Evolutionary conservation across 2,797 vertebrate genomes (phyloP).

Genomic region (Parauchenoglanis ngamensis): DNA sequence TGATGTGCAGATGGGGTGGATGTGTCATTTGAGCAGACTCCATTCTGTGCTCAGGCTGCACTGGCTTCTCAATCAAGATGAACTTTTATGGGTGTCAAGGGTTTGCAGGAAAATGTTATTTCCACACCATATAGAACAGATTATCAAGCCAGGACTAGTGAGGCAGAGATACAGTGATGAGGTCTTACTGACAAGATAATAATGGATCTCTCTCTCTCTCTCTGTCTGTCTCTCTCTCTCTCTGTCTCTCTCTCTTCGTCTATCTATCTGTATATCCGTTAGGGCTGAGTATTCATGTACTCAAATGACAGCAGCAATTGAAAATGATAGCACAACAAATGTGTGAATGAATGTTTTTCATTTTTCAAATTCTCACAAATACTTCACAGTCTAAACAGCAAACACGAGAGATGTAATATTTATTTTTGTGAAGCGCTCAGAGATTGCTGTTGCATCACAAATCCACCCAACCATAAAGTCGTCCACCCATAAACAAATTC

Average conservation of each 20-base stretch:
- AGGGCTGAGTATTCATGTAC: background rate
- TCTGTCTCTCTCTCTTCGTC: background rate
- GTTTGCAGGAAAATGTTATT: constrained; percentile 22
- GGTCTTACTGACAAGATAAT: constrained; percentile 34
- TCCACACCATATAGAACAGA: constrained; percentile 16
- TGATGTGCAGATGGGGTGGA: background rate
- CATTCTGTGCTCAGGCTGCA: background rate
- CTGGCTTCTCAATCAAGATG: constrained; percentile 36
- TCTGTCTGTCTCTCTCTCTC: background rate
- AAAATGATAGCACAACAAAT: background rate
- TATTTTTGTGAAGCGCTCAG: background rate
- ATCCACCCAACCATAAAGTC: background rate
- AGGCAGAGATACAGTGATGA: background rate
- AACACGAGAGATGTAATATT: background rate
- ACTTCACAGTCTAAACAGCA: background rate
- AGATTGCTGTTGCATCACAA: background rate
- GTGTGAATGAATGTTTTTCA: background rate
- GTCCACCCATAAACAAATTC: background rate
- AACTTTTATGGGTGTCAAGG: constrained; percentile 23
- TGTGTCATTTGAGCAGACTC: constrained; percentile 20
- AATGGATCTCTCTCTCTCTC: background rate
- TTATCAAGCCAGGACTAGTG: constrained; percentile 25
- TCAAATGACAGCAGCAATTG: background rate
- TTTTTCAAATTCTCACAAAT: too few relatives aligned
- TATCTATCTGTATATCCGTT: background rate